Percentiles rank a stretch among this genome's conserved stretches.
These are phyloP conservation scores for Drosophila athabasca DNA, from an alignment of 1,140 invertebrate species.

Conservation along the genomic window DNA sequence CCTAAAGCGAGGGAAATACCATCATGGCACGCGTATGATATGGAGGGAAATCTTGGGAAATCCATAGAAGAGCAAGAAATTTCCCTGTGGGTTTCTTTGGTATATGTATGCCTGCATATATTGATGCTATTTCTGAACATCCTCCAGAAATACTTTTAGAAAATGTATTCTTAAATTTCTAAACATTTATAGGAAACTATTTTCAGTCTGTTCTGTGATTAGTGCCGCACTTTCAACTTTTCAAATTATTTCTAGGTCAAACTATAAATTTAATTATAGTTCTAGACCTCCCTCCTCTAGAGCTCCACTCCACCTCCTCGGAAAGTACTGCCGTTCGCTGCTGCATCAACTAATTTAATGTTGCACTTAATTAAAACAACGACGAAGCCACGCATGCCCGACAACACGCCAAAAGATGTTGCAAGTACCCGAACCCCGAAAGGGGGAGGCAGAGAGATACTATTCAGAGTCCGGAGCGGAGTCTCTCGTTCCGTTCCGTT, in stretches of 20 bases:
- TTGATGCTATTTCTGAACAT: neutral
- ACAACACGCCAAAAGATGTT: slow-evolving; percentile 52
- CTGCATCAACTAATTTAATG: slow-evolving; percentile 75
- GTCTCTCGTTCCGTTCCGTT: slow-evolving; percentile 14
- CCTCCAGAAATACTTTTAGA: neutral
- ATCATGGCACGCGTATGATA: slow-evolving; percentile 45
- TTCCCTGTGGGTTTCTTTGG: neutral
- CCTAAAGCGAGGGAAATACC: slow-evolving; percentile 3
- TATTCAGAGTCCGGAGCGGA: slow-evolving; percentile 5
- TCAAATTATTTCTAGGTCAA: slow-evolving; percentile 78
- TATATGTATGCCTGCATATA: too few relatives aligned
- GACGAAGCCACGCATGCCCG: slow-evolving; percentile 58
- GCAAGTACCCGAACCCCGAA: slow-evolving; percentile 14
- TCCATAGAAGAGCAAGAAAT: slow-evolving; percentile 5
- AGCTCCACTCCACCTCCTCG: neutral
- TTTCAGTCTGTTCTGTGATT: slow-evolving; percentile 7
- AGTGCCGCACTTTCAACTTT: slow-evolving; percentile 54
- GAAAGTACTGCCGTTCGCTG: slow-evolving; percentile 21
- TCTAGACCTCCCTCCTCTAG: slow-evolving; percentile 29
- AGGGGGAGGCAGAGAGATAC: slow-evolving; percentile 42
- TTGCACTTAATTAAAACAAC: slow-evolving; percentile 78
- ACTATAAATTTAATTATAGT: slow-evolving; percentile 72
- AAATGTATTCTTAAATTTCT: slow-evolving; percentile 19
- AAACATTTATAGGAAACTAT: slow-evolving; percentile 9
- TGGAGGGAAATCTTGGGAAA: neutral